Evolutionary conservation across 2,113 vertebrate genomes (phyloP).

Genomic region (Patagioenas fasciata): DNA sequence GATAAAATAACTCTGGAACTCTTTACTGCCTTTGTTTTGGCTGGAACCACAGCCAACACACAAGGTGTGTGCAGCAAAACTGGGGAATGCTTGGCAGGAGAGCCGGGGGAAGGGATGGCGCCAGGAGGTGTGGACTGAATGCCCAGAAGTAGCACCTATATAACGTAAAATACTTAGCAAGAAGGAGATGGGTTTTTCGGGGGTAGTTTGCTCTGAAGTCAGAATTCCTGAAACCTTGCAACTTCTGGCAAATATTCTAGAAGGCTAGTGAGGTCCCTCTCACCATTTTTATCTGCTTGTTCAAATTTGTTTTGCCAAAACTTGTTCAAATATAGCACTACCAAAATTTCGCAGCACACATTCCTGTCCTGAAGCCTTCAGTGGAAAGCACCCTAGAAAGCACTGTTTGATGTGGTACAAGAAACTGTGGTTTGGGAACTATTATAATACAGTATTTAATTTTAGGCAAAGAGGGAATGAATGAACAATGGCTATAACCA

Average conservation of each 20-base stretch:
- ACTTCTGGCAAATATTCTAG: background rate
- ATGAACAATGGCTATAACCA: background rate
- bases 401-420: background rate
- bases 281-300: background rate
- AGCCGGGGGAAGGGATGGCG: background rate
- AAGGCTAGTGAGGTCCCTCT: background rate
- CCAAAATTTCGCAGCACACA: background rate
- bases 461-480: background rate
- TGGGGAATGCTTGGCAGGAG: background rate
- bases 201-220: background rate
- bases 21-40: background rate
- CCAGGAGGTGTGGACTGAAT: background rate
- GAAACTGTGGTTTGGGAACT: background rate
- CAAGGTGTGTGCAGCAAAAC: accelerated
- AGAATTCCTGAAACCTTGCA: background rate
- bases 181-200: background rate
- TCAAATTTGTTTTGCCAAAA: background rate
- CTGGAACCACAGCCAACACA: background rate
- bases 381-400: background rate
- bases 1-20: background rate
- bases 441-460: background rate
- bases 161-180: background rate
- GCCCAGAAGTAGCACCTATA: background rate
- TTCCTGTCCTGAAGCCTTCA: background rate
- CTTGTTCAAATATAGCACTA: background rate